A percentile compares a stretch with the other conserved stretches of the same genome.
These are phyloP conservation scores for Hirtodrosophila confusa DNA, from an alignment of 2,888 invertebrate species.

Conservation along the genomic window DNA sequence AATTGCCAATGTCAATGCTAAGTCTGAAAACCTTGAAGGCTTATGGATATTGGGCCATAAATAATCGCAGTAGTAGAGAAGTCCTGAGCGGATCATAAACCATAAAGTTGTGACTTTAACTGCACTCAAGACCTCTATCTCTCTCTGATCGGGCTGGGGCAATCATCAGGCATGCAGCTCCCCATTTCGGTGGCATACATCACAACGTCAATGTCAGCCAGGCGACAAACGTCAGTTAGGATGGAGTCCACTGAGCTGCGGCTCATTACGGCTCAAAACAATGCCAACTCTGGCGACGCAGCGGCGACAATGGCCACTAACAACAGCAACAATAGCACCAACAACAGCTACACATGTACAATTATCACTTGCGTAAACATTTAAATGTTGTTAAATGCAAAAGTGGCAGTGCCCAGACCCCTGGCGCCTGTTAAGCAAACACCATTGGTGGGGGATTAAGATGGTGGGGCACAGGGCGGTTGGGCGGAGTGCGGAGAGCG, in stretches of 20 bases:
- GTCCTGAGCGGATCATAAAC: constrained; percentile 59
- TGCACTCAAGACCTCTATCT: constrained; percentile 14
- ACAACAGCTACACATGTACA: constrained; percentile 44
- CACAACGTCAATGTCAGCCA: constrained; percentile 76
- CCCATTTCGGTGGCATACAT: constrained; percentile 69
- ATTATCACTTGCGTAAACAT: constrained; percentile 79
- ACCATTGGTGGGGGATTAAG: constrained; percentile 1
- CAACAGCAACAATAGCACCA: constrained; percentile 20
- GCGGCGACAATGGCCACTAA: constrained; percentile 41
- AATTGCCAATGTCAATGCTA: constrained; percentile 7
- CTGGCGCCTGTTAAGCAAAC: constrained; percentile 61
- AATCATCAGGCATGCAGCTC: constrained; percentile 71
- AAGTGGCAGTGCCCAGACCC: constrained; percentile 45
- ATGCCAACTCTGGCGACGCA: constrained; percentile 63
- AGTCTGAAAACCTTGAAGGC: constrained; percentile 48
- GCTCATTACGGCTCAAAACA: constrained; percentile 64
- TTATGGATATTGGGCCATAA: constrained; percentile 28
- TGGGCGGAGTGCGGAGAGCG: neutral
- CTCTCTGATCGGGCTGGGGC: constrained; percentile 8
- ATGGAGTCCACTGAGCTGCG: constrained; percentile 27
- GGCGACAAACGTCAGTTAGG: constrained; percentile 60
- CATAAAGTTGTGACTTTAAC: constrained; percentile 40
- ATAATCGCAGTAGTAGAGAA: constrained; percentile 23
- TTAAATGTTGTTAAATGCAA: constrained; percentile 66
- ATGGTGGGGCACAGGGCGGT: too few relatives aligned